Evolutionary conservation across 1,140 invertebrate genomes (phyloP).

Genomic region (Formica exsecta): DNA sequence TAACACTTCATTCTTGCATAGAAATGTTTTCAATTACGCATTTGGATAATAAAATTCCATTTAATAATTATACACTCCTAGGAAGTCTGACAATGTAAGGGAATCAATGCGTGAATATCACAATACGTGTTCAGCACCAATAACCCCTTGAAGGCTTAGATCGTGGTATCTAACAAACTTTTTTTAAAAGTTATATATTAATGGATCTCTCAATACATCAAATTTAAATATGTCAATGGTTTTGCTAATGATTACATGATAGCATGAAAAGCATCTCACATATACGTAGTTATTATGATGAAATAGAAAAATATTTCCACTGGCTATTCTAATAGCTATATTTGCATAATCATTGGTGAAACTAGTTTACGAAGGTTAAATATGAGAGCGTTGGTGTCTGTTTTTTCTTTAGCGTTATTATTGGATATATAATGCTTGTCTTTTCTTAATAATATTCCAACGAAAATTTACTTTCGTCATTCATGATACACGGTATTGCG

Average conservation of each 20-base stretch:
- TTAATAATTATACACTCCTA: neutral
- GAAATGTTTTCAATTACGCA: neutral
- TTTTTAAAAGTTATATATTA: neutral
- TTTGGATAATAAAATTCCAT: neutral
- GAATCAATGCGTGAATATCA: neutral
- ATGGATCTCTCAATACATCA: neutral
- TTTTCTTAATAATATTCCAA: neutral
- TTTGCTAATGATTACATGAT: neutral
- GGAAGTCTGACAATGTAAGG: neutral
- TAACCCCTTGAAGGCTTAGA: neutral
- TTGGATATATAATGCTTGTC: neutral
- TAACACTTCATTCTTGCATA: neutral
- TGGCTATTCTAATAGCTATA: neutral
- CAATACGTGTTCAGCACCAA: too few species aligned
- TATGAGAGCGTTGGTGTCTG: neutral
- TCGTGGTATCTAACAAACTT: neutral
- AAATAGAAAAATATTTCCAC: neutral
- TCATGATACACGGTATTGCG: neutral
- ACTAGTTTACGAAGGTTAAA: conserved; percentile 18
- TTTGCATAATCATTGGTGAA: neutral
- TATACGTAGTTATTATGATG: conserved; percentile 3
- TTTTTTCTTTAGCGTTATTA: conserved; percentile 17
- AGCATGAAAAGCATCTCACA: neutral
- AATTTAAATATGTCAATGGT: neutral
- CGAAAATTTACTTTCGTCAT: neutral